Conservation (phyloP, 2,888 invertebrate genomes). For the Macrophya annulata region DNA sequence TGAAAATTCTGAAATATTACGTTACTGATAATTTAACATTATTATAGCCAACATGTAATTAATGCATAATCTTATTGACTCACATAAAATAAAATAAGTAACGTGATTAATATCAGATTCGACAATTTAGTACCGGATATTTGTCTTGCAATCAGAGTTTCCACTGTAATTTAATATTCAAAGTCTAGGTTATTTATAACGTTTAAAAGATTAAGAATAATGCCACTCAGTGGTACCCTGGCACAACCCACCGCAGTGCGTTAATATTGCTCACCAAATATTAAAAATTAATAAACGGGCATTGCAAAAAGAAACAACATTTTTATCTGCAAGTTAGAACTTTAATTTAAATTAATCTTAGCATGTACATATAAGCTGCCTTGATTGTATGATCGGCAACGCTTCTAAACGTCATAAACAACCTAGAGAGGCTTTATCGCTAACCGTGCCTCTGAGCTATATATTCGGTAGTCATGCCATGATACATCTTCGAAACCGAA, state of each 20-base stretch:
- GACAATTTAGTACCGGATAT: not conserved
- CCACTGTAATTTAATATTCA: not conserved
- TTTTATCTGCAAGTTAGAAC: constrained; percentile 36
- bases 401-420: constrained; percentile 48
- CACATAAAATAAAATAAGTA: constrained; percentile 1
- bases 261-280: not conserved
- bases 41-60: constrained; percentile 47
- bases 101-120: not conserved
- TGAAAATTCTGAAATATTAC: constrained; percentile 35
- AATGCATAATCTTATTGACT: constrained; percentile 17
- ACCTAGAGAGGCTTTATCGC: constrained; percentile 16
- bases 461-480: constrained; percentile 9
- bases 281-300: constrained; percentile 12
- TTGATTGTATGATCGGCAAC: not conserved
- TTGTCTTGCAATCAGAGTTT: not conserved
- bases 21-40: constrained; percentile 42
- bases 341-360: constrained; percentile 41
- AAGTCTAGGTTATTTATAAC: constrained; percentile 17
- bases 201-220: constrained; percentile 35
- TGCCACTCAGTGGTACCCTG: not conserved
- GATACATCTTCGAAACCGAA: constrained; percentile 12
- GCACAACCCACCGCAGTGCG: not conserved
- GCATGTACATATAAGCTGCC: constrained; percentile 29
- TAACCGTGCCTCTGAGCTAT: constrained; percentile 30
- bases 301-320: constrained; percentile 32